Conservation (phyloP, 2,113 vertebrate genomes). For the Percopsis transmontana region DNA sequence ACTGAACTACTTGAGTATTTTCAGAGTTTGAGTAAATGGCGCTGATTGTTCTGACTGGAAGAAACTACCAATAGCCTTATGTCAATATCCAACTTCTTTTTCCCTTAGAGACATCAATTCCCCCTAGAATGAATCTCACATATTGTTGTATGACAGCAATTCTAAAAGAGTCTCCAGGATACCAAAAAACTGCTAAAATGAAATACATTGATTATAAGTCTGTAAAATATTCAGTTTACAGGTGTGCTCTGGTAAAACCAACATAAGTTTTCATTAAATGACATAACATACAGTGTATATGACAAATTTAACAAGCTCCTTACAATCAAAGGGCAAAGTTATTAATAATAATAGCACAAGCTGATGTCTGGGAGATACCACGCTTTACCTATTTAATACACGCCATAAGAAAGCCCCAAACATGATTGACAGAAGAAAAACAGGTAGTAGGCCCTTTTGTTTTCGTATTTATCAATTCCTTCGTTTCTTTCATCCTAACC, state of each 20-base stretch:
- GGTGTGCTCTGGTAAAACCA: conserved; percentile 48
- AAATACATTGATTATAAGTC: conserved; percentile 40
- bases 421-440: conserved; percentile 49
- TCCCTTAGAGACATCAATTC: neutral
- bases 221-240: conserved; percentile 42
- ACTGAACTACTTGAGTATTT: conserved; percentile 20
- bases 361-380: conserved; percentile 21
- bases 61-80: no score
- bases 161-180: conserved; percentile 7
- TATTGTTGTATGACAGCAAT: neutral
- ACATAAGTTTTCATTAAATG: conserved; percentile 54
- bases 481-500: conserved; percentile 33
- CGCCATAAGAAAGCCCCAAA: conserved; percentile 44
- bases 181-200: conserved; percentile 35
- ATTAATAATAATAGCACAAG: conserved; percentile 42
- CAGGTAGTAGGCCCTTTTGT: conserved; percentile 74
- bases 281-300: conserved; percentile 62
- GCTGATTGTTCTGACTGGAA: neutral
- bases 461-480: conserved; percentile 41
- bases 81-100: neutral
- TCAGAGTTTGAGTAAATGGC: conserved; percentile 12
- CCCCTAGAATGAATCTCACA: neutral
- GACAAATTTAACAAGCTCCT: conserved; percentile 55
- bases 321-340: conserved; percentile 46
- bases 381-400: conserved; percentile 33